These are phyloP conservation scores for Lapara coniferarum DNA, from an alignment of 2,888 invertebrate genomes.

Conservation along the genomic window DNA sequence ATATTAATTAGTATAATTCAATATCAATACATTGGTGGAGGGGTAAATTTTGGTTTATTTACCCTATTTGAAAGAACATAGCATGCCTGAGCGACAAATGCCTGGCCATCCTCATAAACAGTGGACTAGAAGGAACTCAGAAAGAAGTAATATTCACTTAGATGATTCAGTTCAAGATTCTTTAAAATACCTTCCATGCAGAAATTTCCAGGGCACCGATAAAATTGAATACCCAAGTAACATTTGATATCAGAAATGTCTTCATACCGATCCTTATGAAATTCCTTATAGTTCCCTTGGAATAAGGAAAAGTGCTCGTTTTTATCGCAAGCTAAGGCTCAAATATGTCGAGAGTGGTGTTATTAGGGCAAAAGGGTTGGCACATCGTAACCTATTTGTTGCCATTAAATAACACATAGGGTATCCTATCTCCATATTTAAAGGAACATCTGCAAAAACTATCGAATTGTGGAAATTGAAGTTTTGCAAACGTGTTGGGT, in stretches of 20 bases:
- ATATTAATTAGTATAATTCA: too few relatives aligned
- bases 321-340: constrained; percentile 38
- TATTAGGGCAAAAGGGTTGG: constrained; percentile 49
- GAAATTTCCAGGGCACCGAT: constrained; percentile 2
- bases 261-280: constrained; percentile 27
- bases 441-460: background rate
- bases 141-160: constrained; percentile 5
- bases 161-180: background rate
- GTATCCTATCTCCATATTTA: constrained; percentile 34
- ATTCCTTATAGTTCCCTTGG: constrained; percentile 26
- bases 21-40: too few relatives aligned
- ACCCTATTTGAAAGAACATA: too few relatives aligned
- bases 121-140: too few relatives aligned
- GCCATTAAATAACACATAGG: constrained; percentile 37
- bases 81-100: too few relatives aligned
- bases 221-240: constrained; percentile 21
- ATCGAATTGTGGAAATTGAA: background rate
- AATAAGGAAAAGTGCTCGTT: constrained; percentile 37
- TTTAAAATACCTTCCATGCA: background rate
- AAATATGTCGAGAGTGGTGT: constrained; percentile 50
- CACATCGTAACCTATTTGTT: constrained; percentile 40
- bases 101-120: too few relatives aligned
- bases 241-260: constrained; percentile 27
- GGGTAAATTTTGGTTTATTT: too few relatives aligned
- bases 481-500: background rate